These are phyloP conservation scores for Mormyrus proboscirostris DNA, from an alignment of 2,797 vertebrate species.

Conservation along the genomic window DNA sequence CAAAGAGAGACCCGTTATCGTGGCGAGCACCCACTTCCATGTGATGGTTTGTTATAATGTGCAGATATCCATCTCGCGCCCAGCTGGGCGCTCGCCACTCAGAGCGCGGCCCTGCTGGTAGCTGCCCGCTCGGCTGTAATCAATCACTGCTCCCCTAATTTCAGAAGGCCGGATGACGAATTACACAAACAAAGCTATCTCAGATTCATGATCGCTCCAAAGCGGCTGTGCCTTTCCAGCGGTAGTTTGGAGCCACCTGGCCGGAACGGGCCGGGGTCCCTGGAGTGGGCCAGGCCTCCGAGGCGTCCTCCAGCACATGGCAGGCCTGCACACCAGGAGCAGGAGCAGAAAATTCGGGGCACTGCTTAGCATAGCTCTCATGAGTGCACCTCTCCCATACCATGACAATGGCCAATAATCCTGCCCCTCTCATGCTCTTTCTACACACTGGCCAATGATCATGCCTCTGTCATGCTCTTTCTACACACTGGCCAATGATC, in stretches of 20 bases:
- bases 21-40: slow-evolving; percentile 46
- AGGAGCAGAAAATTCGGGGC: neutral
- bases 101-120: slow-evolving; percentile 24
- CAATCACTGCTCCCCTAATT: slow-evolving; percentile 38
- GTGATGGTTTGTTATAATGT: slow-evolving; percentile 55
- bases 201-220: slow-evolving; percentile 32
- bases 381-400: neutral
- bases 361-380: neutral
- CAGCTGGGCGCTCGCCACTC: slow-evolving; percentile 34
- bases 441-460: neutral
- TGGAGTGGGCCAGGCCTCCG: neutral
- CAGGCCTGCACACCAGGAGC: neutral
- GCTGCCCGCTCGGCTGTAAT: slow-evolving; percentile 31
- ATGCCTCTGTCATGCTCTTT: neutral
- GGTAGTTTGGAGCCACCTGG: slow-evolving; percentile 25
- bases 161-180: slow-evolving; percentile 26
- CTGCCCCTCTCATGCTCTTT: no score
- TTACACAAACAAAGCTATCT: slow-evolving; percentile 40
- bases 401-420: neutral
- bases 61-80: slow-evolving; percentile 57
- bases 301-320: neutral
- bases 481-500: neutral
- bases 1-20: slow-evolving; percentile 56
- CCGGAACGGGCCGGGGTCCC: neutral
- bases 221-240: slow-evolving; percentile 19